Conservation (phyloP, 2,113 vertebrate species). For the Megaptera novaeangliae region DNA sequence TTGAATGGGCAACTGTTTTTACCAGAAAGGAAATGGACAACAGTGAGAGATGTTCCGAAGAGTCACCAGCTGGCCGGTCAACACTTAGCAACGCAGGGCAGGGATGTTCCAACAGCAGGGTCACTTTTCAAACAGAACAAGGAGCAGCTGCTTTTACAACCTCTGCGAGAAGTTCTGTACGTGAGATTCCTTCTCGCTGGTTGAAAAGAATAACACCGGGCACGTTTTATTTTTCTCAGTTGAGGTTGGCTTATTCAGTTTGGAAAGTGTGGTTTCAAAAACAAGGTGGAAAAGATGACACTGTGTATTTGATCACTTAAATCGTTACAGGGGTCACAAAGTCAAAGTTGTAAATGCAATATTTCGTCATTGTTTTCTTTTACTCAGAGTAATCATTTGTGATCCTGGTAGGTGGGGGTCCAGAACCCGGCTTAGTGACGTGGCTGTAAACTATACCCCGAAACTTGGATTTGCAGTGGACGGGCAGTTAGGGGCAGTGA, state of each 20-base stretch:
- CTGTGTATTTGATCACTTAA: slow-evolving; percentile 63
- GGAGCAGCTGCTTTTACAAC: background rate
- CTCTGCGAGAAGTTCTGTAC: background rate
- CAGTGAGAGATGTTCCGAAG: background rate
- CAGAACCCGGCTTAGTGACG: background rate
- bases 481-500: no score
- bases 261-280: slow-evolving; percentile 12
- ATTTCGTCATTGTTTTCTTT: background rate
- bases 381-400: background rate
- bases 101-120: background rate
- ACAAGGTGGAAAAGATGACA: slow-evolving; percentile 58
- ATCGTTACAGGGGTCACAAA: slow-evolving; percentile 47
- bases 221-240: slow-evolving; percentile 69
- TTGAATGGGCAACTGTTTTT: slow-evolving; percentile 40
- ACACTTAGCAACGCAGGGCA: background rate
- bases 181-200: background rate
- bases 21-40: slow-evolving; percentile 20
- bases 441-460: background rate
- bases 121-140: background rate
- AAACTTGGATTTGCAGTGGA: background rate
- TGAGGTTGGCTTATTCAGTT: slow-evolving; percentile 48
- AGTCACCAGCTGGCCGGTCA: background rate
- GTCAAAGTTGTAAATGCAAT: slow-evolving; percentile 24
- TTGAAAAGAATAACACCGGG: background rate
- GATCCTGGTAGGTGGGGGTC: accelerated